These are phyloP conservation scores for Pitta sordida DNA, from an alignment of 2,113 vertebrate genomes.

Conservation along the genomic window DNA sequence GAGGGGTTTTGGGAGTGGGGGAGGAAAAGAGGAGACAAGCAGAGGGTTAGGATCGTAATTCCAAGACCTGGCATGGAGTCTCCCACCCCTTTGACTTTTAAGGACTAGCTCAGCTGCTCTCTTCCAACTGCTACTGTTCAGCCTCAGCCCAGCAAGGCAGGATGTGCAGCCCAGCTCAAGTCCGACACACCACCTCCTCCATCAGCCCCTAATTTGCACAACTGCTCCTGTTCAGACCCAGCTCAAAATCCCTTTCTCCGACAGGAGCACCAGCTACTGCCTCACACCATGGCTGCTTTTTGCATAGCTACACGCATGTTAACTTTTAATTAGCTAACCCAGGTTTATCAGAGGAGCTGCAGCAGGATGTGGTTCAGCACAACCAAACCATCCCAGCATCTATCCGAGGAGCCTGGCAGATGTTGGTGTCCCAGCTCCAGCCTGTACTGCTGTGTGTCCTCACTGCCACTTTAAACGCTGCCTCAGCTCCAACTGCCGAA, in stretches of 20 bases:
- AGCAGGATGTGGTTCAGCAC: conserved; percentile 25
- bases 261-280: neutral
- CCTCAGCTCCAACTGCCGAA: neutral
- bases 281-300: accelerated
- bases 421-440: neutral
- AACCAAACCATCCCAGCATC: neutral
- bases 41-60: neutral
- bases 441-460: neutral
- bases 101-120: neutral
- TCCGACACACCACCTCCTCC: neutral
- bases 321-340: neutral
- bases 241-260: neutral
- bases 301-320: accelerated
- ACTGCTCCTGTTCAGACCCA: neutral
- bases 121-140: neutral
- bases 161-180: neutral
- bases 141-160: neutral
- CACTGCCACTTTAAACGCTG: neutral
- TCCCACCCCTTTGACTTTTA: neutral
- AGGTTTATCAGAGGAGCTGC: conserved; percentile 18
- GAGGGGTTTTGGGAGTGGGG: conserved; percentile 16
- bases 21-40: neutral
- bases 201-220: neutral
- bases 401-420: neutral
- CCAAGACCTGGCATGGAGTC: neutral